phyloP scores from a whole-genome alignment of 37 sponge, comb jelly and placozoan species.

The Cliona cf. orientalis region DNA sequence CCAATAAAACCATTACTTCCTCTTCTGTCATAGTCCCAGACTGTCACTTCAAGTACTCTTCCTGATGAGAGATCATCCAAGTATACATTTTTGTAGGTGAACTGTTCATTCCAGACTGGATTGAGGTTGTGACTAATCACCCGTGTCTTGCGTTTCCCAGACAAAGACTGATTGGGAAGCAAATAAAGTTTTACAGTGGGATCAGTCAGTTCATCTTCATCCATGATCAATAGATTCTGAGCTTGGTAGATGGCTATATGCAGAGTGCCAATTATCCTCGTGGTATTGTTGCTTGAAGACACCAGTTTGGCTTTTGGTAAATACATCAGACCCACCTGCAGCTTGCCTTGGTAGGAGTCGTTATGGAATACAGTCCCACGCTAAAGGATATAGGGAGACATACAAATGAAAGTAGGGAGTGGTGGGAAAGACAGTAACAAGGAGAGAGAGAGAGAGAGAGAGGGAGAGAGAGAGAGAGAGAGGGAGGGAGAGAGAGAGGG shows the following conservation, averaged over 20 bases:
- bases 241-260: constrained; percentile 45
- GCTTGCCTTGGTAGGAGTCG: constrained; percentile 23
- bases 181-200: constrained; percentile 56
- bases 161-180: constrained; percentile 36
- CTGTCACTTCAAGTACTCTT: constrained; percentile 65
- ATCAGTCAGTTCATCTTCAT: constrained; percentile 3
- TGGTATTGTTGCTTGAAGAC: no score
- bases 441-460: no score
- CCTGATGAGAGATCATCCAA: constrained; percentile 45
- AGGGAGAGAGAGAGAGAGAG: no score
- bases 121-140: constrained; percentile 58
- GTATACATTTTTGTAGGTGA: constrained; percentile 42
- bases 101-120: constrained; percentile 70
- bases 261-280: constrained; percentile 33
- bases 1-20: constrained; percentile 68
- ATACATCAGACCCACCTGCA: background rate
- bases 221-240: constrained; percentile 29
- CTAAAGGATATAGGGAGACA: no score
- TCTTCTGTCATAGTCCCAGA: constrained; percentile 58
- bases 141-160: constrained; percentile 52
- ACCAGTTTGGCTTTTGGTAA: no score
- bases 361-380: no score
- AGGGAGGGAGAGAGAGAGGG: no score
- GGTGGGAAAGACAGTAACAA: no score
- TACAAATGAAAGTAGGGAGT: no score